A percentile compares a stretch with the other conserved stretches of the same genome.
Evolutionary conservation across 2,888 invertebrate genomes (phyloP).

Genomic region (Sminthurinus aureus): DNA sequence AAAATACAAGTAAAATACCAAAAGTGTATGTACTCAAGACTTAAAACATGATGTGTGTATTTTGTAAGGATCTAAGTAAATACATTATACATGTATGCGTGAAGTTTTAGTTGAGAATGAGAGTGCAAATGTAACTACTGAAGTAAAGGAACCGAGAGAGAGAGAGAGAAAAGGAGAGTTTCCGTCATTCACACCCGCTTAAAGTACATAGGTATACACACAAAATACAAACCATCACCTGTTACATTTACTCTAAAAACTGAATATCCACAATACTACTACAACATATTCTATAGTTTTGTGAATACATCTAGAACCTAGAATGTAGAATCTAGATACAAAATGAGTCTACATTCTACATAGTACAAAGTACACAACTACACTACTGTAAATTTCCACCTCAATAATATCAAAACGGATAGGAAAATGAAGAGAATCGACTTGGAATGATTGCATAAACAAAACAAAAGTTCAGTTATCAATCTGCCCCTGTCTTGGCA

Average conservation of each 20-base stretch:
- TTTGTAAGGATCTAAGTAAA: not conserved
- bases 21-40: slow-evolving; percentile 17
- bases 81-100: too few species aligned
- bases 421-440: not conserved
- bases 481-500: slow-evolving; percentile 31
- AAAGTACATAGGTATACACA: not conserved
- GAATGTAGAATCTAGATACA: not conserved
- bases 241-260: not conserved
- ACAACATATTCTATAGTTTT: not conserved
- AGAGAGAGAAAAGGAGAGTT: not conserved
- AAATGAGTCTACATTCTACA: not conserved
- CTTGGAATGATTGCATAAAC: slow-evolving; percentile 29
- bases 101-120: too few species aligned
- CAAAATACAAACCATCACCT: slow-evolving; percentile 13
- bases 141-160: not conserved
- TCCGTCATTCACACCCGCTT: not conserved
- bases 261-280: not conserved
- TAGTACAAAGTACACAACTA: not conserved
- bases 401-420: too few species aligned
- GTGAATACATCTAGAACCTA: not conserved
- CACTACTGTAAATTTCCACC: too few species aligned
- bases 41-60: slow-evolving; percentile 20
- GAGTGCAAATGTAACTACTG: too few species aligned
- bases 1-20: too few species aligned
- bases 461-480: slow-evolving; percentile 31